These are phyloP conservation scores for Ctenoplectra terminalis DNA, from an alignment of 1,140 invertebrate genomes.

Conservation along the genomic window DNA sequence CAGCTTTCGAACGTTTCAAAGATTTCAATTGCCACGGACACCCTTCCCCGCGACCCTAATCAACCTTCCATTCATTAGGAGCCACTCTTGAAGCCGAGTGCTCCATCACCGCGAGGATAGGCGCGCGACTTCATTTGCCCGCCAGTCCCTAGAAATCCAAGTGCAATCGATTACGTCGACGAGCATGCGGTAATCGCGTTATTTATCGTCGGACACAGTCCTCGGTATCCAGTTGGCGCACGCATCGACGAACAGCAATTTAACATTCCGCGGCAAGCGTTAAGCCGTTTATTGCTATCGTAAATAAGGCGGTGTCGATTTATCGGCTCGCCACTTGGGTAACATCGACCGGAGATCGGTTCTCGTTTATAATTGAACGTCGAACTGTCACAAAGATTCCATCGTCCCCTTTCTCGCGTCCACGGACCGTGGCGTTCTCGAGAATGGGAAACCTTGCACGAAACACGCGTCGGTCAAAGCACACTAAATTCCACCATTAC, in stretches of 20 bases:
- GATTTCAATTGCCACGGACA: conserved; percentile 23
- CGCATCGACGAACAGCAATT: conserved; percentile 29
- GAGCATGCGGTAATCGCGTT: conserved; percentile 53
- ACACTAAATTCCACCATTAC: conserved; percentile 12
- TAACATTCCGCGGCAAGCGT: conserved; percentile 38
- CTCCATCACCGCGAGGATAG: conserved; percentile 17
- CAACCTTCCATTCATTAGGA: conserved; percentile 46
- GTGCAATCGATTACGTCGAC: conserved; percentile 52
- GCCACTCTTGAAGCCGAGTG: neutral
- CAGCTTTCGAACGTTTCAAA: neutral
- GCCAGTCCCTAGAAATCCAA: conserved; percentile 17
- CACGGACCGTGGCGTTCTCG: neutral
- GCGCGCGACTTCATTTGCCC: conserved; percentile 46
- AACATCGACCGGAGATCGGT: neutral
- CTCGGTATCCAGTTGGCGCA: neutral
- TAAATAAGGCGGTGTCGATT: conserved; percentile 59
- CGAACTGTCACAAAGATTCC: neutral
- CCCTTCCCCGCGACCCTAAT: conserved; percentile 18
- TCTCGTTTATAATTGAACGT: conserved; percentile 13
- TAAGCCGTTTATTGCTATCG: conserved; percentile 49
- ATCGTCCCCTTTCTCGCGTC: neutral
- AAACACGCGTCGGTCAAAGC: neutral
- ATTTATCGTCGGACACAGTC: conserved; percentile 43
- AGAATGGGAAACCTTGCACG: neutral
- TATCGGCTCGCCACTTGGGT: conserved; percentile 26